Base-by-base conservation (phyloP, 2,888 invertebrate species). In the Morpho achilles region DNA sequence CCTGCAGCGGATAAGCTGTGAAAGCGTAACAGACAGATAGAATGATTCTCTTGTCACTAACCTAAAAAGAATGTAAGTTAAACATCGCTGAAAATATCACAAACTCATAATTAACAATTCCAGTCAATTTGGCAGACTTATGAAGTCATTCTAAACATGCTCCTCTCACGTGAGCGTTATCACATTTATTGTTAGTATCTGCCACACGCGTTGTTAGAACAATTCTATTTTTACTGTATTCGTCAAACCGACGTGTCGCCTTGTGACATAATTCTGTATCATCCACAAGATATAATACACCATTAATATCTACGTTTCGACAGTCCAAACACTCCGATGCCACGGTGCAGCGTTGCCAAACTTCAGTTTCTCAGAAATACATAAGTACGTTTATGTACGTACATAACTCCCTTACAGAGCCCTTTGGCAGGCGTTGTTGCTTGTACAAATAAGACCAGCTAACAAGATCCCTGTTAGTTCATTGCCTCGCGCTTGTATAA, bases 381-480 rank as follows among this genome's bases (percentile, higher is more conserved):
- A 64, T 49, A 58, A 56, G 62, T 56, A 64, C 46, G 55, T 7
- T 3, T 60, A 60, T 56, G 56, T 52, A 45, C 41, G 56, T 53
- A 61, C 50, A 52, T 52, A 53, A 51, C 44, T 73, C 73, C 70
- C 69, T 71, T 72, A 71, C 74, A 65, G 69, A 72, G 77, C 78
- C 80, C 80, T 79, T 83, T 81, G 83, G 79, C 83, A 82, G 73
- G 66, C 75, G 70, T 67, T 67, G 69, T 64, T 78, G 78, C 79
- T 76, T 76, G 76, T 76, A 56, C 53, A 50, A 69, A 65, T 61
- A 62, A 57, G 70, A 64, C 81, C 78, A 80, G 63, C 56, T 69
- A 72, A 53, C 53, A 52, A 68, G 82, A 79, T 67, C 79, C 63
- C 69, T 65, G 67, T 69, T 68, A 74, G 76, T 79, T 78, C 74